Base-by-base conservation (phyloP, 2,888 invertebrate species). In the Oegoconia quadripuncta region DNA sequence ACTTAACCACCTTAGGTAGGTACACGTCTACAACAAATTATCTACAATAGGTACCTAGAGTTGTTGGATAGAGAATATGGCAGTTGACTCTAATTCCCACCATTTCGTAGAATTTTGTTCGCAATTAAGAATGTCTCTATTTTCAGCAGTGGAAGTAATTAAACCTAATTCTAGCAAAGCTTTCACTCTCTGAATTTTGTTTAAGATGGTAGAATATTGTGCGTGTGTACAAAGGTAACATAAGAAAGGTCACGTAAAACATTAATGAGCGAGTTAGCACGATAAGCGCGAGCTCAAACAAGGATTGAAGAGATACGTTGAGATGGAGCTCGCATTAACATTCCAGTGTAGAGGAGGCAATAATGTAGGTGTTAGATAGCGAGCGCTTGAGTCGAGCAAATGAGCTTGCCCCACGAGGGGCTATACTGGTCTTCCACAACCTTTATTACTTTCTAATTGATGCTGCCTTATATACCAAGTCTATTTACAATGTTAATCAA, bases 351-450 rank as follows among this genome's bases (percentile, higher is more conserved):
- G 64, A 59, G 58, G 55, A 58, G 61, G 74, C 64, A 72, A 72
- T 74, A 75, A 74, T 67, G 72, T 69, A 67, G 71, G 73, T 64
- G 64, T 73, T 69, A 72, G 62, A 73, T 59, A 61, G 63, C 60
- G 59, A 69, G 62, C 65, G 60, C 69, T 73, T 67, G 62, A 66
- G 67, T 74, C 57, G 59, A 67, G 69, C 64, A 72, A 75, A 75
- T 66, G 61, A 61, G 63, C 52, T 55, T 50, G 52, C 52, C 48
- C 52, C 61, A 35, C 46, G 38, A 38, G 57, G 62, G 64, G 68
- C 69, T 60, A 57, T 49, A 12, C 14, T 2, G 8, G 14, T 9
- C 17, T 17, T 33, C 27, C 36, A 28, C 26, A 37, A 39, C 43
- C 43, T 28, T 37, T 23, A 42, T 41, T 45, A 43, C 52, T 54